Evolutionary conservation across 2,113 vertebrate species (phyloP), one percentile per base, ranked within the genome.

Genomic region (Amazona guildingii): DNA sequence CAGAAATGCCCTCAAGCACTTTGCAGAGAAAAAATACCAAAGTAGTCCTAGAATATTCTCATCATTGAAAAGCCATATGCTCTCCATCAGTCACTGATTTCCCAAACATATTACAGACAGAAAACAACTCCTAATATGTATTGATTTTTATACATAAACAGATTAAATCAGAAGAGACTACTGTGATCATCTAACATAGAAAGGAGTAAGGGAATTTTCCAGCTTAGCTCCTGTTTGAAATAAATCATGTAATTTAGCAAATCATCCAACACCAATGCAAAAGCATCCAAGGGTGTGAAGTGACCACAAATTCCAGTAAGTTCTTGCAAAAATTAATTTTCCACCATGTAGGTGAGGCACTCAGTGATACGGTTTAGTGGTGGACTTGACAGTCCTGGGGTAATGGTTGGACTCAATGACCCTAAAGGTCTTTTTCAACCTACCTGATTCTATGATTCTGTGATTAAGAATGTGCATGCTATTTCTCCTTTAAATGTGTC

Each of bases 41-140:
- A 84, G 24, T 31, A 49, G 14, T 54, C 83, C 87, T 79, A 62
- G 44, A 91, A 91, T 67, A 88, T 54, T 90, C 74, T 82, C 37
- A 70, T 46, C 5, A 83, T 17, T 68, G 67, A 87, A 83, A 91
- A 94, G 19, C 55, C 68, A 5, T 21, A 54, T 43, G 13, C 49
- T 90, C 54, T 62, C 15, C 64, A 51, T 39, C 43, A 70, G 24
- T 16, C 67, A 31, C 0, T 62, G n/a, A 74, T 51, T 68, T 86
- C 51, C 46, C 79, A 70, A 86, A 70, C 6, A 24, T 17, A 81
- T 39, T 55, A 70, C 4, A 75, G 25, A 55, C n/a, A 81, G 59
- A 95, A 95, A 83, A 78, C 2, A 11, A 67, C 13, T 84, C 11
- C n/a, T 77, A 74, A 63, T 43, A 66, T 4, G 5, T 66, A 69